Evolutionary conservation across 2,888 invertebrate species (phyloP), one percentile per base, ranked within the genome.

Genomic region (Drosophila diplacantha): DNA sequence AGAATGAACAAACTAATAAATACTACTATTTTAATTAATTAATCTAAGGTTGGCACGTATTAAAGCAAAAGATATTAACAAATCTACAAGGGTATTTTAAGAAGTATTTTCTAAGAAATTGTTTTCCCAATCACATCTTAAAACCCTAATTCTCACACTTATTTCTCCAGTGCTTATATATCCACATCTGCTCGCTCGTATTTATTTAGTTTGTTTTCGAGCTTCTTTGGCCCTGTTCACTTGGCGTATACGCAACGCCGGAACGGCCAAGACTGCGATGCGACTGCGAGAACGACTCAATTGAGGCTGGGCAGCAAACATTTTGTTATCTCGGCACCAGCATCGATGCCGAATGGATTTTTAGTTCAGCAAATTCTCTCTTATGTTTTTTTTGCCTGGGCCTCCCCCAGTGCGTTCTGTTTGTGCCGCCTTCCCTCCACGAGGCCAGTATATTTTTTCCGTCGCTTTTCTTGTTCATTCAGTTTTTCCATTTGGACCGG

Each of bases 321-420:
- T 83, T 74, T 70, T 74, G 81, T 80, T 83, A 81, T 80, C 80
- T 83, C 59, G 59, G 56, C 52, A 56, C 55, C 67, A 64, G 67
- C 83, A 81, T 80, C 83, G 74, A 78, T 80, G 54, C 65, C 69
- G 61, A 76, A 74, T 74, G 71, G 64, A 67, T 67, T 68, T 67
- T 69, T 64, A 62, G 64, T 59, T 73, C 41, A 58, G 55, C 24
- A 37, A 66, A 39, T 51, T 55, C 51, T 54, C n/a, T 43, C 57
- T 18, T 29, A 38, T 16, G 52, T n/a, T 50, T 47, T 56, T 47
- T 41, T 43, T 24, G 39, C 46, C 8, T 38, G 51, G 39, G 31
- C 35, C 34, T 26, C 31, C 26, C 39, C 46, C 8, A 37, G 29
- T 64, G 65, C 65, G 64, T 55, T 54, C 50, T 65, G 61, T 61